Evolutionary conservation across 1,140 invertebrate genomes (phyloP).

Genomic region (Achatina immaculata): DNA sequence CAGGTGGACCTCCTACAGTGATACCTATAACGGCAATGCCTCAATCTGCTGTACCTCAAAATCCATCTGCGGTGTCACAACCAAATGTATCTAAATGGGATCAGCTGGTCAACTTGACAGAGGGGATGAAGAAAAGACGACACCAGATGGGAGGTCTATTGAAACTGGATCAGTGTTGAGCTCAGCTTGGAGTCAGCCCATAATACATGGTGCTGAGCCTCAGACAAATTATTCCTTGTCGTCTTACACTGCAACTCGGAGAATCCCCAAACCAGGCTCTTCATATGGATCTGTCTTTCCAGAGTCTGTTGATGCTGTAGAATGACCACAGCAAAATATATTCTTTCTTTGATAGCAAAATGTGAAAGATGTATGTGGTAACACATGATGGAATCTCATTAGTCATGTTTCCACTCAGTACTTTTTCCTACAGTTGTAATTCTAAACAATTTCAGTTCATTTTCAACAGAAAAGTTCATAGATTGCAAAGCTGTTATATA

Average conservation of each 20-base stretch:
- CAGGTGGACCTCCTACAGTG: not conserved
- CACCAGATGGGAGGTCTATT: constrained; percentile 19
- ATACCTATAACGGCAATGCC: not conserved
- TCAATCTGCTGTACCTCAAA: constrained; percentile 10
- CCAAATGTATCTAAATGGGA: constrained; percentile 26
- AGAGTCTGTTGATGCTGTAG: not conserved
- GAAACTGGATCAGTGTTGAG: constrained; percentile 36
- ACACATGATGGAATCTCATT: too few relatives aligned
- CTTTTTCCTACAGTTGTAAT: too few relatives aligned
- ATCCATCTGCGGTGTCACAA: not conserved
- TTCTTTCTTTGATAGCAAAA: not conserved
- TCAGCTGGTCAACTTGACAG: constrained; percentile 28
- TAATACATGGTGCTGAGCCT: not conserved
- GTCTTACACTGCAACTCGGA: constrained; percentile 11
- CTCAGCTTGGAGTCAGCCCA: constrained; percentile 14
- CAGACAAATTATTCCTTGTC: not conserved
- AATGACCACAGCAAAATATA: not conserved
- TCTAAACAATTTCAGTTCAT: too few relatives aligned
- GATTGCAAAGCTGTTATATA: too few relatives aligned
- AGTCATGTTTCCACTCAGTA: too few relatives aligned
- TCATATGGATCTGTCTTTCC: not conserved
- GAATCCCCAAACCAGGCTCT: not conserved
- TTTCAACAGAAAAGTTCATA: too few relatives aligned
- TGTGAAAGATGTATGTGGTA: too few relatives aligned
- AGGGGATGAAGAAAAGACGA: constrained; percentile 25